Evolutionary conservation across 2,888 invertebrate genomes (phyloP).

Genomic region (Eustalomyia histrio): DNA sequence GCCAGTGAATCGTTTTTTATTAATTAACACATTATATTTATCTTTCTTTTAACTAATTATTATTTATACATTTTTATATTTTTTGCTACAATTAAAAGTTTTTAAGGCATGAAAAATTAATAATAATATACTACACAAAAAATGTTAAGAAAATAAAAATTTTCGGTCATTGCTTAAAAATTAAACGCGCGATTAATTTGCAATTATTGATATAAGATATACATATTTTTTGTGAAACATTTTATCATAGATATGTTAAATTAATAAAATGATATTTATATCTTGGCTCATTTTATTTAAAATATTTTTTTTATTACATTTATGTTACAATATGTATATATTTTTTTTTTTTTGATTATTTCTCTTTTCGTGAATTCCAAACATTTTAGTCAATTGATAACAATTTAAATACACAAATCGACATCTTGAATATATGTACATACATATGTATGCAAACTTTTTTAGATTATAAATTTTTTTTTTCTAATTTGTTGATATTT

Average conservation of each 20-base stretch:
- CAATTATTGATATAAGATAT: neutral
- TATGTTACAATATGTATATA: neutral
- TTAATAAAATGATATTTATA: neutral
- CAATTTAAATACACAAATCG: slow-evolving; percentile 13
- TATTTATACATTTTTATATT: too few species aligned
- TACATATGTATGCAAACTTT: neutral
- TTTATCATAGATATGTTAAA: neutral
- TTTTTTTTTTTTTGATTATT: too few species aligned
- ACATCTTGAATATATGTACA: neutral
- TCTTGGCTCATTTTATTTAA: neutral
- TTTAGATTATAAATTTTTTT: neutral
- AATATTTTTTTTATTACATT: neutral
- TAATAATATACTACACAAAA: too few species aligned
- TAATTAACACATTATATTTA: too few species aligned
- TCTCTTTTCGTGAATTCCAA: neutral
- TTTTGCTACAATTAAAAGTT: too few species aligned
- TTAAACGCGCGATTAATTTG: neutral
- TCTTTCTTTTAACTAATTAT: too few species aligned
- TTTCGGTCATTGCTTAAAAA: neutral
- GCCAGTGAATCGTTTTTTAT: too few species aligned
- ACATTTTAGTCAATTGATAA: slow-evolving; percentile 25
- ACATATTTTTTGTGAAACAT: neutral
- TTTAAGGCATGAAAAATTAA: too few species aligned
- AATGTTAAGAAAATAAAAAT: neutral
- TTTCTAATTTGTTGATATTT: slow-evolving; percentile 5